Percentiles rank a stretch among this genome's conserved stretches.
These are phyloP conservation scores for Drosophila borborema DNA, from an alignment of 2,888 invertebrate genomes.

Conservation along the genomic window DNA sequence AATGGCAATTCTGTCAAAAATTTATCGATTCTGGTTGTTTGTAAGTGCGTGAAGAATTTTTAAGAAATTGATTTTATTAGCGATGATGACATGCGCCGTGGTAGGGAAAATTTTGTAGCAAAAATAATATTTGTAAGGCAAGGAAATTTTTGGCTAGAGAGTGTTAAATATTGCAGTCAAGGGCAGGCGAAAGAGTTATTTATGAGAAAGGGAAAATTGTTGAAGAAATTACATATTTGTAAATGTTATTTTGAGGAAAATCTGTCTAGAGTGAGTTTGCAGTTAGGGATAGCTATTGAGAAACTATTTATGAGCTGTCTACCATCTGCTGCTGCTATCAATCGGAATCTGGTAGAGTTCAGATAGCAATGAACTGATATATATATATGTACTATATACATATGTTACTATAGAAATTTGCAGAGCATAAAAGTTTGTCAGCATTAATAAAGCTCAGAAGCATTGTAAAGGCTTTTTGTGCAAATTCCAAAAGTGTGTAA, in stretches of 20 bases:
- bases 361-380: no score
- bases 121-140: not conserved
- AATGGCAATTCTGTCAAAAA: constrained; percentile 47
- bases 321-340: not conserved
- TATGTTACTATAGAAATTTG: no score
- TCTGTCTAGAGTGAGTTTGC: no score
- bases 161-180: not conserved
- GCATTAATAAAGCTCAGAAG: no score
- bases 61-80: constrained; percentile 9
- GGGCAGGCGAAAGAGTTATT: no score
- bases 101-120: not conserved
- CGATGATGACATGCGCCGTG: not conserved
- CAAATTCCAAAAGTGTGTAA: no score
- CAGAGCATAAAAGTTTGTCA: no score
- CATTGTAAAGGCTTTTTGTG: no score
- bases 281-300: not conserved
- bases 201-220: no score
- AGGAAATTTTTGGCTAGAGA: not conserved
- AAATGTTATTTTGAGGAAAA: no score
- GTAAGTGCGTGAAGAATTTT: constrained; percentile 54
- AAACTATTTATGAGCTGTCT: not conserved
- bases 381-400: no score
- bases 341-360: not conserved
- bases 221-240: no score
- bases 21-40: constrained; percentile 38